Evolutionary conservation across 1,140 invertebrate species (phyloP), one percentile per base, ranked within the genome.

Genomic region (Tetramorium parvispinum): DNA sequence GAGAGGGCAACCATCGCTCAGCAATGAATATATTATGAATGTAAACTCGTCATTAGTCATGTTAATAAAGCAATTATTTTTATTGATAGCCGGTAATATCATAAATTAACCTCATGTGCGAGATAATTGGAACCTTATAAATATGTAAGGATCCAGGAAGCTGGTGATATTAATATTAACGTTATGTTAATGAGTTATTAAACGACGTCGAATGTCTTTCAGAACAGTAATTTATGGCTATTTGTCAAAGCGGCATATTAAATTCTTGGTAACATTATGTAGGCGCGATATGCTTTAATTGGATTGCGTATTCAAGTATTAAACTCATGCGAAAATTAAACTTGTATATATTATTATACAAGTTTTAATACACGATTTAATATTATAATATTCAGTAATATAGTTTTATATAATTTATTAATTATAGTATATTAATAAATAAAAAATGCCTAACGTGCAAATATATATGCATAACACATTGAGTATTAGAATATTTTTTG

Each of bases 61-160:
- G 88, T 87, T 93, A 93, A 92, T 93, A 89, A 92, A 92, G 91
- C 88, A 88, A 93, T 93, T 92, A 93, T 93, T 93, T 92, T 92
- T 92, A 93, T 93, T 90, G 91, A 92, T 91, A 87, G 79, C 51
- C 46, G 1, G 65, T 91, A 92, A 92, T 93, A 91, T 92, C 88
- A 90, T 91, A 92, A 92, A 92, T 93, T 92, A 90, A 85, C 85
- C 21, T 70, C 53, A 53, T 70, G 77, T 87, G 81, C 73, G 87
- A 66, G 76, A 90, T 93, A 92, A 93, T 92, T 92, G 86, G 82
- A 68, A 43, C 37, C 91, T 91, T 89, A 92, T 93, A 92, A 93
- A 93, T 93, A 93, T 92, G 91, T 91, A 91, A 85, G 83, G 88
- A 86, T 6, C 24, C 43, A 43, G 65, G 57, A 65, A 49, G 43